Conservation (phyloP, 64 coral and sea anemone species). For the Dendronephthya gigantea region DNA sequence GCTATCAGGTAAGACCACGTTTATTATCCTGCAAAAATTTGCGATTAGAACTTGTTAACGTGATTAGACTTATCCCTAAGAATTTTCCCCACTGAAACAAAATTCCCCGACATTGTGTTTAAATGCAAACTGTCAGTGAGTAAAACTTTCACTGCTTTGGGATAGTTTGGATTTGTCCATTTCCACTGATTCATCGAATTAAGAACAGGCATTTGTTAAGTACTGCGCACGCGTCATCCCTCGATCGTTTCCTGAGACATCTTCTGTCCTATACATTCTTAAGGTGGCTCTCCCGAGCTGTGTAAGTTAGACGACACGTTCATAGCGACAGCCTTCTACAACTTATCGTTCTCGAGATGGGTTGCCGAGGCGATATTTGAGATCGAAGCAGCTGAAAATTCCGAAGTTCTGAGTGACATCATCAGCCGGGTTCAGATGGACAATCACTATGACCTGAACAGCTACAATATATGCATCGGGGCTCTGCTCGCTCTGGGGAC, state of each 20-base stretch:
- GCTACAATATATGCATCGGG: not conserved
- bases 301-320: slow-evolving; percentile 31
- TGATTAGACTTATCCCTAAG: not conserved
- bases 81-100: too few relatives aligned
- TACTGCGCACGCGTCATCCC: too few relatives aligned
- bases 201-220: too few relatives aligned
- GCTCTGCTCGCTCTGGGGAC: not conserved
- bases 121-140: too few relatives aligned
- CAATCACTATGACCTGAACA: not conserved
- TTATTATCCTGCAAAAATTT: not conserved
- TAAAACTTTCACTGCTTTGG: not conserved
- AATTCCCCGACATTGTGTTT: too few relatives aligned
- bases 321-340: slow-evolving; percentile 29
- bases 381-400: slow-evolving; percentile 28
- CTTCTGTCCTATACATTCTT: not conserved
- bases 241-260: too few relatives aligned
- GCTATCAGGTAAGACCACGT: not conserved
- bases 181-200: too few relatives aligned
- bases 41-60: not conserved
- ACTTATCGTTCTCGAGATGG: slow-evolving; percentile 39
- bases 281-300: slow-evolving; percentile 37
- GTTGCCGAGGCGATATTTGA: slow-evolving; percentile 43
- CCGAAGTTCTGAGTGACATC: not conserved
- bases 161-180: too few relatives aligned
- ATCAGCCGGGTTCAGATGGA: not conserved